phyloP scores from a whole-genome alignment of 2,888 invertebrate species.

The Noctuana brunneofusca region DNA sequence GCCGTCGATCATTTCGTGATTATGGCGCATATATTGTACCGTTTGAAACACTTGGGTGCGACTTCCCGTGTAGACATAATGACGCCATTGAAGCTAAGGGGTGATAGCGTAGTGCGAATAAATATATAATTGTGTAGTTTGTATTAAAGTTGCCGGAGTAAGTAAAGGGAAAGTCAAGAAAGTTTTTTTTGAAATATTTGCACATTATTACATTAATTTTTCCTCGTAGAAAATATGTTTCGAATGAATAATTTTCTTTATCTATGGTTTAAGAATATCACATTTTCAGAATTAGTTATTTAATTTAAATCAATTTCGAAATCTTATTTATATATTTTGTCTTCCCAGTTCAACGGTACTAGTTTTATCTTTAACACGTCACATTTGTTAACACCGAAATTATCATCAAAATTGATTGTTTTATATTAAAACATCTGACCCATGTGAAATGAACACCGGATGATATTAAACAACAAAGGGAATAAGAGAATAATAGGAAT shows the following conservation, averaged over 20 bases:
- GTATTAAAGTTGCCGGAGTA: background rate
- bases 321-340: too few species aligned
- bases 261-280: background rate
- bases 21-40: conserved; percentile 25
- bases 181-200: too few species aligned
- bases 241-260: too few species aligned
- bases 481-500: conserved; percentile 29
- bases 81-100: conserved; percentile 3
- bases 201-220: too few species aligned
- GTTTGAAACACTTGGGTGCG: conserved; percentile 18
- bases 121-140: background rate
- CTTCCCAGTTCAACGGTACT: too few species aligned
- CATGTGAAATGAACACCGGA: conserved; percentile 14
- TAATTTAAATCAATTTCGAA: too few species aligned
- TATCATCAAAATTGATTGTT: background rate
- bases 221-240: too few species aligned
- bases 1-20: conserved; percentile 9
- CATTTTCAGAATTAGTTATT: background rate
- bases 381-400: background rate
- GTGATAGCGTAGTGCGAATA: background rate
- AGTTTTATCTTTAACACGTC: too few species aligned
- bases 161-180: too few species aligned
- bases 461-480: conserved; percentile 30
- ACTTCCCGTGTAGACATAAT: conserved; percentile 27
- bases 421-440: conserved; percentile 6